Evolutionary conservation across 2,113 vertebrate species (phyloP), one percentile per base, ranked within the genome.

Genomic region (Salminus brasiliensis): DNA sequence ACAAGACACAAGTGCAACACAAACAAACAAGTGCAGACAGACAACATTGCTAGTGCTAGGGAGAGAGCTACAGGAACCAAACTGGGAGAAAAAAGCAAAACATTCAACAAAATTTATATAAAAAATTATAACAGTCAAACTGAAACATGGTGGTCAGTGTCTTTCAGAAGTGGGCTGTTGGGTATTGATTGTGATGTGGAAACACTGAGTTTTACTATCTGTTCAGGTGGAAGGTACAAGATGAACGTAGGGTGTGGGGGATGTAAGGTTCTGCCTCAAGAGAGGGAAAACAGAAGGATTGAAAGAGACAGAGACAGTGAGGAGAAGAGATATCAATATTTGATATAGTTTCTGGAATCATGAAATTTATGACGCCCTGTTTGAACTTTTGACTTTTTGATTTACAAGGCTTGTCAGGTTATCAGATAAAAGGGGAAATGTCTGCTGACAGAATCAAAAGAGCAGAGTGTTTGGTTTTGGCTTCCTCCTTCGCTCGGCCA

Each of bases 381-480:
- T 75, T 80, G 66, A 82, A 85, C 76, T 73, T 79, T 62, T 65
- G 80, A 83, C 72, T 79, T 82, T n/a, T 80, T 88, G 81, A 88
- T 86, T 87, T 86, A 87, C 80, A 76, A 73, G 74, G 72, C 71
- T 49, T 82, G 84, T 87, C 80, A 83, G 76, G 62, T 78, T 80
- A 74, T 83, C 59, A 77, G 81, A 78, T 75, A 62, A 63, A 34
- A 55, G 67, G 80, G 82, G 84, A 85, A 85, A 81, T 34, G 13
- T 55, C 25, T 52, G 9, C 76, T 76, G 84, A 81, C 80, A 72
- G 67, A 88, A 81, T 81, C 76, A 81, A 80, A 84, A 83, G 78
- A 84, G 66, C 62, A 13, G 21, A 66, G 76, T 78, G 73, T 80
- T 85, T 82, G 67, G 72, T 78, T 87, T 65, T 47, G 32, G 60